Base-by-base conservation (phyloP, 2,797 vertebrate genomes). In the Antennarius maculatus region DNA sequence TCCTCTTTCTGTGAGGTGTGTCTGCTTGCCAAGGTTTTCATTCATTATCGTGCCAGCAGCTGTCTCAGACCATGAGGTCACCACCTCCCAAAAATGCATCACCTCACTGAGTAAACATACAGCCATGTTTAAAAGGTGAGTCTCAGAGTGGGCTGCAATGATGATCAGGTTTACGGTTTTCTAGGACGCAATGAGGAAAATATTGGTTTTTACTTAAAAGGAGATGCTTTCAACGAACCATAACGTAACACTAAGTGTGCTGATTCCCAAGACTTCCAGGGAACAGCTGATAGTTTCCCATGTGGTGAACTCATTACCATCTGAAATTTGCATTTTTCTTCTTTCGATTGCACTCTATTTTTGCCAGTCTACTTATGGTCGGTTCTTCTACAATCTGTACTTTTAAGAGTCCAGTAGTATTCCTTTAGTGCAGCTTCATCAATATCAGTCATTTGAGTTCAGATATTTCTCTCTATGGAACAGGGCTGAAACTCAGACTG, bases 1-100 rank as follows among this genome's bases (percentile, higher is more conserved):
- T 53, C 31, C 16, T 63, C 52, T 57, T 56, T 51, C 12, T 63
- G 67, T 52, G 34, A n/a, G 51, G 41, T 65, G 41, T 48, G 27
- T 61, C 28, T 64, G 14, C 61, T 42, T 8, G 29, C 54, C 61
- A 28, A 42, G 61, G 64, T 77, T 86, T 78, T 73, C 77, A 57
- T 70, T 77, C 71, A 71, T 78, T 72, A 69, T 64, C n/a, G 62
- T 68, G 83, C 27, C 63, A 61, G 77, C 86, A 82, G 79, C 85
- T 84, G 86, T 84, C 55, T 56, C 56, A 71, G 69, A 75, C 60
- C 77, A 61, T 83, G 86, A 89, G 77, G 76, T 91, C 85, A 87
- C 73, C 72, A 61, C 74, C 62, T 65, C 68, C 37, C 68, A 70
- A 56, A 66, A 86, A 85, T 80, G 68, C 70, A 84, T 88, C 82